A percentile compares a stretch with the other conserved stretches of the same genome.
Conservation (phyloP, 2,797 vertebrate genomes). For the Kryptolebias ocellatus region DNA sequence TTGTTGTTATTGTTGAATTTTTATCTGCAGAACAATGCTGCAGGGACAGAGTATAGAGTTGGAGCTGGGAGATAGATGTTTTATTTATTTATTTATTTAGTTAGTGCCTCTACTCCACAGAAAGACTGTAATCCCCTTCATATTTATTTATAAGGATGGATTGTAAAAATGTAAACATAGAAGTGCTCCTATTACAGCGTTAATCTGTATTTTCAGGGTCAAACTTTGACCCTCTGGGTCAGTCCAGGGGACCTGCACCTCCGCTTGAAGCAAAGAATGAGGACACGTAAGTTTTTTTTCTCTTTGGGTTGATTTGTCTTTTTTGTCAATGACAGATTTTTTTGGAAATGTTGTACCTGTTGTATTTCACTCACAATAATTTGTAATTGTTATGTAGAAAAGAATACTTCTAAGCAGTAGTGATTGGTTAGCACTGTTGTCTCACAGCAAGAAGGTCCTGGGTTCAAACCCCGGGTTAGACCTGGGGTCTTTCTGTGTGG, state of each 20-base stretch:
- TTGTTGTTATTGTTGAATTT: neutral
- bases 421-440: neutral
- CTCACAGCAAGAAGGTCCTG: too few species aligned
- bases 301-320: conserved; percentile 14
- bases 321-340: conserved; percentile 13
- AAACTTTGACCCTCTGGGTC: conserved; percentile 91
- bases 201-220: conserved; percentile 80
- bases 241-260: conserved; percentile 89
- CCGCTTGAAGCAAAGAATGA: conserved; percentile 90
- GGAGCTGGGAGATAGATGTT: too few species aligned
- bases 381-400: too few species aligned
- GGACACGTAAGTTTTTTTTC: conserved; percentile 85
- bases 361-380: neutral
- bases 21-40: too few species aligned
- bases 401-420: neutral
- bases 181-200: neutral
- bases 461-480: too few species aligned
- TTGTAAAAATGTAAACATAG: neutral
- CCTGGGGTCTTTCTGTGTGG: too few species aligned
- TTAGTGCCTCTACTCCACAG: too few species aligned
- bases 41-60: too few species aligned
- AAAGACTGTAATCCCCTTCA: too few species aligned
- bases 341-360: too few species aligned
- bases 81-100: too few species aligned
- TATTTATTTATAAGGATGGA: too few species aligned